Base-by-base conservation (phyloP, 2,113 vertebrate genomes). In the Nannospalax galili region DNA sequence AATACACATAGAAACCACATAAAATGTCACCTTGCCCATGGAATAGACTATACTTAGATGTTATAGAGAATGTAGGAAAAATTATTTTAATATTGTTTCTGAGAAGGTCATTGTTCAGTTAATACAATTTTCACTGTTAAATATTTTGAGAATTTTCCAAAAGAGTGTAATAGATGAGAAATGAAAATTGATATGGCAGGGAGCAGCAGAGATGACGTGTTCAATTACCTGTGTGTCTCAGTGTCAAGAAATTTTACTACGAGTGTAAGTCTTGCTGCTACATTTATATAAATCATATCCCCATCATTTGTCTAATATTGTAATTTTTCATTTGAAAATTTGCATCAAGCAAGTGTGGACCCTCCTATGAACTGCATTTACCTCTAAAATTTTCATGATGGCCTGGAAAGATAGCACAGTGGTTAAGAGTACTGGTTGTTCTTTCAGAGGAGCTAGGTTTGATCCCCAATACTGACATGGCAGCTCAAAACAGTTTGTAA, bases 291-390 rank as follows among this genome's bases (percentile, higher is more conserved):
- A 0, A 8, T 6, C 3, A 32, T 2, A 3, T 24, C 26, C 35
- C 42, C 48, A 14, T 37, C 40, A 48, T 56, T 79, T 62, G 6
- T 67, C 14, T 24, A 81, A 12, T n/a, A 89, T 32, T 64, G 28
- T 40, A 7, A 12, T 40, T 69, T 77, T 73, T 35, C 26, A 72
- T 77, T 73, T 40, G 32, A 82, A 65, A 86, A 85, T 22, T 1
- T 73, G 8, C 2, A 56, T 9, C 3, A 20, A 15, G n/a, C 0
- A 5, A 15, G 5, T 16, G 9, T 7, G 5, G 11, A 19, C 42
- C n/a, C n/a, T n/a, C n/a, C n/a, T n/a, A n/a, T n/a, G n/a, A n/a
- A n/a, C n/a, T n/a, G n/a, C n/a, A n/a, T n/a, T n/a, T n/a, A n/a
- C n/a, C n/a, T n/a, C n/a, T n/a, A n/a, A n/a, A n/a, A n/a, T n/a